A percentile compares a stretch with the other conserved stretches of the same genome.
phyloP scores from a whole-genome alignment of 2,888 invertebrate genomes.

The Metalampra italica region DNA sequence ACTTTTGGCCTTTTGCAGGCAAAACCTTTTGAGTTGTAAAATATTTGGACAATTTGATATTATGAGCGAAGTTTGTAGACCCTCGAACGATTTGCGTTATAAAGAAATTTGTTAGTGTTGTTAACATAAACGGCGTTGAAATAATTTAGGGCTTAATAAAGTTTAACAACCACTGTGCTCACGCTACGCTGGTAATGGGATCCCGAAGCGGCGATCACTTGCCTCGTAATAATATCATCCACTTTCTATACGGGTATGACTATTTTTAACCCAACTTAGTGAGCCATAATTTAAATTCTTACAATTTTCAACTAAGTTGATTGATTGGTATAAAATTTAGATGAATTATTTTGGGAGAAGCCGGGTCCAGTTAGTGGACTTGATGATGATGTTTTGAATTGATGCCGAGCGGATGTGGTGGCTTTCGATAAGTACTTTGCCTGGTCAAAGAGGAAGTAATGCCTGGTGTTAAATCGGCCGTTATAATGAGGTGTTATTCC shows the following conservation, averaged over 20 bases:
- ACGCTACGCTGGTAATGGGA: constrained; percentile 59
- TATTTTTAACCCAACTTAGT: constrained; percentile 24
- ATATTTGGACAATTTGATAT: constrained; percentile 48
- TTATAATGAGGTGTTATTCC: no score
- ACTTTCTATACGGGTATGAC: constrained; percentile 47
- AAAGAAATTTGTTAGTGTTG: constrained; percentile 62
- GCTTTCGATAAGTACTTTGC: no score
- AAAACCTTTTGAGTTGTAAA: constrained; percentile 37
- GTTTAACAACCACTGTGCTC: constrained; percentile 61
- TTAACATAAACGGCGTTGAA: constrained; percentile 60
- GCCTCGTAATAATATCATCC: constrained; percentile 53
- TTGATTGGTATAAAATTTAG: no score
- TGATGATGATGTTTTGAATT: no score
- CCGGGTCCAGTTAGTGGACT: no score
- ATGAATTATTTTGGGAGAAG: no score
- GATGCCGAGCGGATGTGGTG: no score
- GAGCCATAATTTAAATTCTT: not conserved
- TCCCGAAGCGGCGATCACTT: constrained; percentile 44
- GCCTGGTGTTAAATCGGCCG: no score
- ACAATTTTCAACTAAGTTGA: not conserved
- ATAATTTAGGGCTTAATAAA: constrained; percentile 66
- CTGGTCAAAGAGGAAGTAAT: no score
- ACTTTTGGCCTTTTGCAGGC: constrained; percentile 15
- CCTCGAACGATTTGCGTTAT: constrained; percentile 47
- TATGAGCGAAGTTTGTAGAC: constrained; percentile 44